These are phyloP conservation scores for Protobothrops mucrosquamatus DNA, from an alignment of 2,113 vertebrate genomes.

Conservation along the genomic window DNA sequence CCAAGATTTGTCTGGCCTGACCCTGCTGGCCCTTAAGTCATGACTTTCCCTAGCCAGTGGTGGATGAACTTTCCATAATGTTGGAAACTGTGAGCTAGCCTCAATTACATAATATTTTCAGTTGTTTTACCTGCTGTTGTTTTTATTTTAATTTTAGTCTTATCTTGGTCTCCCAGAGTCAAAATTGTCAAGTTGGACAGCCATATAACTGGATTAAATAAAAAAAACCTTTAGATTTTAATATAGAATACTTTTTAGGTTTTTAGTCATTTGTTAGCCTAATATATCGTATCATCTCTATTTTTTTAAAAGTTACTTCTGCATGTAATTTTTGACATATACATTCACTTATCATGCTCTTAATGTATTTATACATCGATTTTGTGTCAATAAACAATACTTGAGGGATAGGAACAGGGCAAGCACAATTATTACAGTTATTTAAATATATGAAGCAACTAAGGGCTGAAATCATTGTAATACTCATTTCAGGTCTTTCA, in stretches of 20 bases:
- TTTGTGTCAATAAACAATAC: conserved; percentile 41
- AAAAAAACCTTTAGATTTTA: background rate
- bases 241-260: background rate
- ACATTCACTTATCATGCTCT: background rate
- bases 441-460: conserved; percentile 14
- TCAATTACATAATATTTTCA: background rate
- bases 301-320: background rate
- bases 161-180: background rate
- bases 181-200: background rate
- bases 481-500: background rate
- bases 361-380: conserved; percentile 4
- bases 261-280: background rate
- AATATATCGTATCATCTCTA: background rate
- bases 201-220: background rate
- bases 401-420: conserved; percentile 44
- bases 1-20: background rate
- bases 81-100: background rate
- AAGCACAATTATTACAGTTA: conserved; percentile 62
- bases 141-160: background rate
- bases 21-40: background rate
- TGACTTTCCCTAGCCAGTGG: background rate
- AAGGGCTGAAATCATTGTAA: background rate
- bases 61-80: background rate
- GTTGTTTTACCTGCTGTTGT: background rate
- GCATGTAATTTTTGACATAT: background rate